Conservation (phyloP, 2,797 vertebrate genomes). For the Eleutherodactylus coqui region DNA sequence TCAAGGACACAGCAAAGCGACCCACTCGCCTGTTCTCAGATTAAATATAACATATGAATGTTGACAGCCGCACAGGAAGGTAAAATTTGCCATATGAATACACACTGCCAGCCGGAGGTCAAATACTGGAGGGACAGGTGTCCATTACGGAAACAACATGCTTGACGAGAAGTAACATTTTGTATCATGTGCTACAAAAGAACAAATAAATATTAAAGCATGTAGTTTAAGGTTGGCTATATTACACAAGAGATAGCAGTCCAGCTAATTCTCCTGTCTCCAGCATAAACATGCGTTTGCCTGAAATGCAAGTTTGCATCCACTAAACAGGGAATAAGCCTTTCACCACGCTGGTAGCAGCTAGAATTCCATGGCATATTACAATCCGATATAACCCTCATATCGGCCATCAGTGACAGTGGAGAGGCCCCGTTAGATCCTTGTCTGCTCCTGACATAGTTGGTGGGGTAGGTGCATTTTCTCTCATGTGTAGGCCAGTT, state of each 20-base stretch:
- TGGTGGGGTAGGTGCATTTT: too few species aligned
- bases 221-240: neutral
- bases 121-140: slow-evolving; percentile 2
- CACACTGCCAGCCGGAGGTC: neutral
- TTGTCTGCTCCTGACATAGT: neutral
- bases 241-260: neutral
- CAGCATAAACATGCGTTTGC: neutral
- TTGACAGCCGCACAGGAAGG: slow-evolving; percentile 21
- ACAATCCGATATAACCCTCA: neutral
- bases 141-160: neutral
- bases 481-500: too few species aligned
- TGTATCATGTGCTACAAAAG: neutral
- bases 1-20: slow-evolving; percentile 22
- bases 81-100: slow-evolving; percentile 14
- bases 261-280: neutral
- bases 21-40: neutral
- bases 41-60: slow-evolving; percentile 37
- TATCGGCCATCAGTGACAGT: neutral
- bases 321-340: neutral
- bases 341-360: neutral
- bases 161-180: neutral
- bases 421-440: neutral
- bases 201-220: neutral
- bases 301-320: neutral
- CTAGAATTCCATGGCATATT: neutral